A percentile compares a stretch with the other conserved stretches of the same genome.
Evolutionary conservation across 1,140 invertebrate species (phyloP).

Genomic region (Sinella curviseta): DNA sequence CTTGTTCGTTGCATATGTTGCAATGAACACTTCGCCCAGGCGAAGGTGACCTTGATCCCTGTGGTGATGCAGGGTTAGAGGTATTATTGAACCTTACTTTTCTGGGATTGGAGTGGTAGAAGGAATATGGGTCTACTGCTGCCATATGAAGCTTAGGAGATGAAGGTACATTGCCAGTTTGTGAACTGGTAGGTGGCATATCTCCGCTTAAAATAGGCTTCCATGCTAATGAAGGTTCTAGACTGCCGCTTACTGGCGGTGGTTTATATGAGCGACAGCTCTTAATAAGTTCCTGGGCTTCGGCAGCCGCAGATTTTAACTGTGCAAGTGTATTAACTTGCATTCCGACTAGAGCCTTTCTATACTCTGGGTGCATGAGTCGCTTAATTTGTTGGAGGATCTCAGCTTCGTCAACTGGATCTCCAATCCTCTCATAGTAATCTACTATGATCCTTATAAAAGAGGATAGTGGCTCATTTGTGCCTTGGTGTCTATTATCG

Average conservation of each 20-base stretch:
- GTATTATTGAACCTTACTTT: not conserved
- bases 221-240: slow-evolving; percentile 34
- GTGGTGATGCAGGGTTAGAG: not conserved
- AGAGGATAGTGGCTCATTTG: slow-evolving; percentile 21
- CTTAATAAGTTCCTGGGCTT: slow-evolving; percentile 37
- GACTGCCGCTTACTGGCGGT: slow-evolving; percentile 5
- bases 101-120: not conserved
- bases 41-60: not conserved
- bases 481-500: slow-evolving; percentile 23
- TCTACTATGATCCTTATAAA: slow-evolving; percentile 31
- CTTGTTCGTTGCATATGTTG: not conserved
- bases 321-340: not conserved
- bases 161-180: not conserved
- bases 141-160: slow-evolving; percentile 5
- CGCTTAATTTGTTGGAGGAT: not conserved
- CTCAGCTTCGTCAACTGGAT: not conserved
- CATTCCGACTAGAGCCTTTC: not conserved
- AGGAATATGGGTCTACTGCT: slow-evolving; percentile 28
- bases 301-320: slow-evolving; percentile 5
- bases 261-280: slow-evolving; percentile 3
- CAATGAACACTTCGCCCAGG: not conserved
- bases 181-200: not conserved
- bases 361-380: slow-evolving; percentile 30
- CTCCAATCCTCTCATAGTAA: slow-evolving; percentile 12
- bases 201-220: not conserved